Evolutionary conservation across 35 echinoderm and acorn worm species (phyloP), one percentile per base, ranked within the genome.

Genomic region (Patiria miniata): DNA sequence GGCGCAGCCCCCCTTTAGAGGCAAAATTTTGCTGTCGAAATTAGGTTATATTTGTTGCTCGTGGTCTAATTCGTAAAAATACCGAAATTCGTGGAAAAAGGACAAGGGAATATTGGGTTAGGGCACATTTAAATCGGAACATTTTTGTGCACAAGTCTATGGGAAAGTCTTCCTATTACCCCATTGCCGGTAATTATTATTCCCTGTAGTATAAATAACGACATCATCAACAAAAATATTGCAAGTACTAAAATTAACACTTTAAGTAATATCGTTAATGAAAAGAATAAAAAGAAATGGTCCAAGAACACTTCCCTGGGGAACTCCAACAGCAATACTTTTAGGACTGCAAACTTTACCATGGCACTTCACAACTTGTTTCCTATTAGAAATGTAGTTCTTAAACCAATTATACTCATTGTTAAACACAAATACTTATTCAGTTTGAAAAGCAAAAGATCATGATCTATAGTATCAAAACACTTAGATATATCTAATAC

Each of bases 231-330:
- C 33, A 44, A 86, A 86, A 10, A 77, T 86, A 29, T 76, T 77
- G 39, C 60, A 86, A 0, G 9, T 76, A 77, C 84, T 60, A 77
- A 9, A 40, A 39, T 18, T 39, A 6, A 86, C 37, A 16, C 33
- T 39, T 86, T 86, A 39, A n/a, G n/a, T n/a, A n/a, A n/a, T n/a
- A 73, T 77, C 84, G 40, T 86, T 86, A 44, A 86, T 77, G 34
- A 86, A 86, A 76, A 86, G 0, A 39, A 77, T 36, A 40, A 50
- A 86, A 28, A 83, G 81, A 7, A 86, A 23, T 77, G 5, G 84
- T 19, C 38, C 84, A 22, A 77, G 39, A 77, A 86, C 58, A 57
- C 60, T 60, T 16, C 39, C 36, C 1, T 77, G 84, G 7, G 61
- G 84, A 38, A 86, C 15, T 21, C 59, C 84, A 44, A 78, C 47